A percentile compares a stretch with the other conserved stretches of the same genome.
Conservation (phyloP, 1,140 invertebrate species). For the Musca vetustissima region DNA sequence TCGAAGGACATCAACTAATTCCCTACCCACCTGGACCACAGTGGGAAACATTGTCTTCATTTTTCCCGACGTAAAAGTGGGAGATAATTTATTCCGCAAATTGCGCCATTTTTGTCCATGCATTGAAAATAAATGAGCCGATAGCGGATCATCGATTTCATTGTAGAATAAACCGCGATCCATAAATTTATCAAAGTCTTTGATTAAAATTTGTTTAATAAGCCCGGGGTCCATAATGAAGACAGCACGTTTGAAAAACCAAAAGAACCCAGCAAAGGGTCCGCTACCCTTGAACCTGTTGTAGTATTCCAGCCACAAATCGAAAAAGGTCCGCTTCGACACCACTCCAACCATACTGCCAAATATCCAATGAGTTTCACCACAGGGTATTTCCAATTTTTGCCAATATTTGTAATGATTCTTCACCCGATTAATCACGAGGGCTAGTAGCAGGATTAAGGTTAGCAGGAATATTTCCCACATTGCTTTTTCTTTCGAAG, state of each 20-base stretch:
- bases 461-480: slow-evolving; percentile 25
- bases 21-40: slow-evolving; percentile 45
- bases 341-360: slow-evolving; percentile 40
- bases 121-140: slow-evolving; percentile 57
- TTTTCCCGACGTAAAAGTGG: slow-evolving; percentile 63
- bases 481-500: too few species aligned
- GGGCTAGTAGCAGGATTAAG: not conserved
- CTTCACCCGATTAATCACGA: slow-evolving; percentile 25
- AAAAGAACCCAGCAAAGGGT: slow-evolving; percentile 40
- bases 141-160: slow-evolving; percentile 59
- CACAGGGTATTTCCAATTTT: slow-evolving; percentile 47
- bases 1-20: slow-evolving; percentile 41
- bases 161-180: slow-evolving; percentile 58
- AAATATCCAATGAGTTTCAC: slow-evolving; percentile 35
- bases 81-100: slow-evolving; percentile 59
- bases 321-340: slow-evolving; percentile 2
- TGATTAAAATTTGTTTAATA: slow-evolving; percentile 45
- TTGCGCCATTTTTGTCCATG: slow-evolving; percentile 60
- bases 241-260: slow-evolving; percentile 32
- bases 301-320: slow-evolving; percentile 32
- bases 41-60: slow-evolving; percentile 60
- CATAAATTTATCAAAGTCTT: slow-evolving; percentile 46
- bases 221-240: slow-evolving; percentile 41
- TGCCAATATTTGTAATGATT: slow-evolving; percentile 54
- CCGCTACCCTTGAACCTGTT: slow-evolving; percentile 40